Conservation (phyloP, 1,140 invertebrate species). For the Plutomurus gul region DNA sequence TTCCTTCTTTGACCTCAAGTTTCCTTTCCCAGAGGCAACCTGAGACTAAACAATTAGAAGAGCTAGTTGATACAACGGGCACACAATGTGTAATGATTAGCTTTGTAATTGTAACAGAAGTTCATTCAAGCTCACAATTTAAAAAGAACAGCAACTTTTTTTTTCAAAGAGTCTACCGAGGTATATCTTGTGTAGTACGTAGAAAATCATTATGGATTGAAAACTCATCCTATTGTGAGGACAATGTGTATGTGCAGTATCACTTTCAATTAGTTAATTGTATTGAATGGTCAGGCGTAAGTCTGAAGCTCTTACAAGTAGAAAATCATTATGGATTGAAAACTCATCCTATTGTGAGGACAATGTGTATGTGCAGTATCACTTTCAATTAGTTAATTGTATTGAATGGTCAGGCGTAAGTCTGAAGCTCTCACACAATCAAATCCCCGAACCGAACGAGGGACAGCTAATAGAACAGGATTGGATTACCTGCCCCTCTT, state of each 20-base stretch:
- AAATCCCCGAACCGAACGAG: background rate
- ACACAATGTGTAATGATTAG: too few relatives aligned
- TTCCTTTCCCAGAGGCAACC: too few relatives aligned
- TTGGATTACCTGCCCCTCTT: background rate
- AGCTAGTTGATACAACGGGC: background rate
- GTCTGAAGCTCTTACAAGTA: background rate
- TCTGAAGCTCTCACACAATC: background rate
- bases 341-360: background rate
- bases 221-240: background rate
- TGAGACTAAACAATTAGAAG: background rate
- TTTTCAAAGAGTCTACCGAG: too few relatives aligned
- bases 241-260: background rate
- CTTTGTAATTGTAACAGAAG: too few relatives aligned
- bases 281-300: background rate
- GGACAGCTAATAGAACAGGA: background rate
- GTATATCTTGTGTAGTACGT: background rate
- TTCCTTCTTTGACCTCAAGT: too few relatives aligned
- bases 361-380: too few relatives aligned
- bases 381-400: background rate
- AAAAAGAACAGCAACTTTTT: too few relatives aligned
- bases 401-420: background rate
- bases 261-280: background rate
- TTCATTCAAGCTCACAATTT: too few relatives aligned
- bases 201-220: background rate
- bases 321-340: background rate